phyloP scores from a whole-genome alignment of 23 tunicate species.

The Ascidia mentula region DNA sequence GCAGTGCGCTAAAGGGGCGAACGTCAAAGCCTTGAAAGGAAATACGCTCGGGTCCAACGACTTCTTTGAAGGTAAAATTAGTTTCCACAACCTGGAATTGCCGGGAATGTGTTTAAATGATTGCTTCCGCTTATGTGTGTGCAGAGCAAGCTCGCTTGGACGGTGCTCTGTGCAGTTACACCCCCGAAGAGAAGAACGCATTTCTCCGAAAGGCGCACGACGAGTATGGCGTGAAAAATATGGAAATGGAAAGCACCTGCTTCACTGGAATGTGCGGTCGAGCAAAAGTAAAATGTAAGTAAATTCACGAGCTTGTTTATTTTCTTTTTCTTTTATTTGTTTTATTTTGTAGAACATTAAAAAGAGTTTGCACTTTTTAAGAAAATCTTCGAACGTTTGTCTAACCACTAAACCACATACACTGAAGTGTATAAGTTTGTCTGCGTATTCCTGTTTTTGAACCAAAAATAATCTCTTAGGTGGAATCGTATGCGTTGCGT shows the following conservation, averaged over 20 bases:
- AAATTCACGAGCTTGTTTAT: too few relatives aligned
- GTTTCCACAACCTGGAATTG: too few relatives aligned
- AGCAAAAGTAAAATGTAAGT: conserved; percentile 71
- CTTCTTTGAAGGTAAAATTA: conserved; percentile 85
- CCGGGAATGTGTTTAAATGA: too few relatives aligned
- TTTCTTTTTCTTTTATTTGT: too few relatives aligned
- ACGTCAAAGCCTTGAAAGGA: conserved; percentile 42
- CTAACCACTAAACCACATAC: too few relatives aligned
- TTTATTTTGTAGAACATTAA: too few relatives aligned
- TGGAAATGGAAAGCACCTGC: conserved; percentile 95
- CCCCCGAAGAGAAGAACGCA: conserved; percentile 48
- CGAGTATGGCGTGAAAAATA: conserved; percentile 65
- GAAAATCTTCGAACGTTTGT: too few relatives aligned
- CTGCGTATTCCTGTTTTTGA: too few relatives aligned
- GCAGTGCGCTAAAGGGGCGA: conserved; percentile 30
- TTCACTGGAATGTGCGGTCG: conserved; percentile 62
- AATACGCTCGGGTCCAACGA: conserved; percentile 72
- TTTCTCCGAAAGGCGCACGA: conserved; percentile 56
- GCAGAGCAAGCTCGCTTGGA: conserved; percentile 90
- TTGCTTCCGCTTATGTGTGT: background rate
- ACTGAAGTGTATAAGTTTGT: too few relatives aligned
- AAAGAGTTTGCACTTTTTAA: too few relatives aligned
- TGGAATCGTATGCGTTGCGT: conserved; percentile 66
- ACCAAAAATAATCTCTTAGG: too few relatives aligned
- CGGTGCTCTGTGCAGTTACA: conserved; percentile 89